Evolutionary conservation across 2,888 invertebrate genomes (phyloP).

Genomic region (Hydroisotoma schaefferi): DNA sequence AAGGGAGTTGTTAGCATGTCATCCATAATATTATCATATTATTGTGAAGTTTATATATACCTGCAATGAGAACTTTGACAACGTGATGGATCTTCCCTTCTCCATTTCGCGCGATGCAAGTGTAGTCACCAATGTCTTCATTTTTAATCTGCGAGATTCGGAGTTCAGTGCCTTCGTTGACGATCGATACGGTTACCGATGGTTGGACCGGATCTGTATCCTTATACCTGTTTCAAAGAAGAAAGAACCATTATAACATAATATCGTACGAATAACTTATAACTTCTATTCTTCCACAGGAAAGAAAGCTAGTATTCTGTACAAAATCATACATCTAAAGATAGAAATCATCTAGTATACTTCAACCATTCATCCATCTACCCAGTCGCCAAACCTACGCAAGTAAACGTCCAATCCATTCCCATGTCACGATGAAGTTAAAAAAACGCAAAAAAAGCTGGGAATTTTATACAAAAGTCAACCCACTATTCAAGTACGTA

Average conservation of each 20-base stretch:
- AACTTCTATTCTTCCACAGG: background rate
- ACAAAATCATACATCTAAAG: no score
- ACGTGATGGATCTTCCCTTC: constrained; percentile 95
- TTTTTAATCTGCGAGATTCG: constrained; percentile 87
- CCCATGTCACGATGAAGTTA: background rate
- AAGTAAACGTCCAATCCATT: constrained; percentile 14
- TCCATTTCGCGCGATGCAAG: constrained; percentile 79
- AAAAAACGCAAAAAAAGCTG: constrained; percentile 9
- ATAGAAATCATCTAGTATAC: no score
- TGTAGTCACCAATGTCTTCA: constrained; percentile 72
- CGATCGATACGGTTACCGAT: constrained; percentile 58
- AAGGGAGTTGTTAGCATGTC: constrained; percentile 8
- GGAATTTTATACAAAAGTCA: constrained; percentile 6
- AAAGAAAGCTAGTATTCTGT: no score
- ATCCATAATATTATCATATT: constrained; percentile 9
- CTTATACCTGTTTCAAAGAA: constrained; percentile 45
- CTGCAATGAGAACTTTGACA: constrained; percentile 92
- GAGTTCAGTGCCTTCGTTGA: constrained; percentile 90
- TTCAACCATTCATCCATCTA: no score
- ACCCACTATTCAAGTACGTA: constrained; percentile 2
- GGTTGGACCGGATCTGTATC: constrained; percentile 49
- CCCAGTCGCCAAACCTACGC: no score
- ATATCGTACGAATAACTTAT: background rate
- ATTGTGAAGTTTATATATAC: constrained; percentile 50
- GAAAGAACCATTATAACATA: no score